phyloP scores from a whole-genome alignment of 2,113 vertebrate genomes.

The Anarhynchus alexandrinus region DNA sequence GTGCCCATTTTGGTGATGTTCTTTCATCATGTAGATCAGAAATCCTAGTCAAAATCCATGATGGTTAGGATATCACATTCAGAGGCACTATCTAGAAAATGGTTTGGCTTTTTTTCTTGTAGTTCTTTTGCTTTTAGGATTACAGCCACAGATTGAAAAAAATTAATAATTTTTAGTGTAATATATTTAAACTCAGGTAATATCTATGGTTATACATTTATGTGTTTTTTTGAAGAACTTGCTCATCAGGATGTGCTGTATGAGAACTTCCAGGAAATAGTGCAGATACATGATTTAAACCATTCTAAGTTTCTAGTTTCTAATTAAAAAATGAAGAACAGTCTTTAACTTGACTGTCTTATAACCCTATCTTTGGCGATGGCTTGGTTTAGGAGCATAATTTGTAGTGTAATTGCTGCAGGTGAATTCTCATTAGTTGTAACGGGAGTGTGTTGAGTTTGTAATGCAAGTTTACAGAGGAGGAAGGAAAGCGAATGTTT shows the following conservation, averaged over 20 bases:
- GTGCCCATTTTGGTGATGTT: background rate
- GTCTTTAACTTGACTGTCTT: background rate
- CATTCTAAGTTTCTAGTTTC: background rate
- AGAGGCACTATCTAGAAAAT: background rate
- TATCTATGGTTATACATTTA: background rate
- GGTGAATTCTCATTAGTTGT: background rate
- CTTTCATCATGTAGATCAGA: background rate
- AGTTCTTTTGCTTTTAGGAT: background rate
- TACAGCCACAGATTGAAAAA: background rate
- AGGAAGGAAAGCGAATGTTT: background rate
- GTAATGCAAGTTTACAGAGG: background rate
- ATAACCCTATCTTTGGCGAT: accelerated
- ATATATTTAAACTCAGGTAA: background rate
- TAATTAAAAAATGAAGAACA: background rate
- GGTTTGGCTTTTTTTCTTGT: background rate
- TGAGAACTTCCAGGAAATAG: background rate
- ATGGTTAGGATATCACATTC: background rate
- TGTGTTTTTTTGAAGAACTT: background rate
- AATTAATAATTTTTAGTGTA: background rate
- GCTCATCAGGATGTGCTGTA: background rate
- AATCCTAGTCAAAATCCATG: background rate
- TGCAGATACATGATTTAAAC: background rate
- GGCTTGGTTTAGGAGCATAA: background rate
- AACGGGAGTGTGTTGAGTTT: background rate
- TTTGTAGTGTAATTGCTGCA: background rate